phyloP scores from a whole-genome alignment of 1,140 invertebrate genomes.

The Drosophila seguyi region DNA sequence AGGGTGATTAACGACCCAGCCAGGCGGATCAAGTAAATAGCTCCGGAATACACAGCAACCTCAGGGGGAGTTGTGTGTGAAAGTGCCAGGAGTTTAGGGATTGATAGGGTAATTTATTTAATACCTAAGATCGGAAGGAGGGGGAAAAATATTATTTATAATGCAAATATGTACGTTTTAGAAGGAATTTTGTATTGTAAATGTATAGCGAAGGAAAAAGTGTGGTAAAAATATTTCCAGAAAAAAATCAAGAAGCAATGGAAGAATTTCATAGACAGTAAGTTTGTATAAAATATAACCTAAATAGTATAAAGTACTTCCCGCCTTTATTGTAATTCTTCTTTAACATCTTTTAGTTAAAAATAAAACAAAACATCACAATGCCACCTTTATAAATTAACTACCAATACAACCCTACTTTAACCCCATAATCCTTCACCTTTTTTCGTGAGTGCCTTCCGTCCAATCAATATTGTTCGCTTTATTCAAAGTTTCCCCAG shows the following conservation, averaged over 20 bases:
- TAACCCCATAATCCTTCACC: conserved; percentile 14
- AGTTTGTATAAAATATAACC: no score
- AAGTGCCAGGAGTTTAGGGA: conserved; percentile 1
- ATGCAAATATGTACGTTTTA: neutral
- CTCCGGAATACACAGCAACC: conserved; percentile 5
- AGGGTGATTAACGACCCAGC: conserved; percentile 57
- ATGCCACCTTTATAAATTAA: neutral
- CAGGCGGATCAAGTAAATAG: conserved; percentile 36
- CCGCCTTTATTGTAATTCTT: no score
- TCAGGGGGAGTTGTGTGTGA: conserved; percentile 13
- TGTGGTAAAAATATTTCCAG: no score
- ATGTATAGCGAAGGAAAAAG: neutral
- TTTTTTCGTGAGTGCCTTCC: neutral
- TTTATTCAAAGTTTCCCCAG: conserved; percentile 6
- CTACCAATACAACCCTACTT: no score
- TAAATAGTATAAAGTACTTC: no score
- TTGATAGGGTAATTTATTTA: conserved; percentile 5
- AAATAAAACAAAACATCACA: neutral
- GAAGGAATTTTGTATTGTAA: neutral
- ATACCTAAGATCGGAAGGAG: neutral
- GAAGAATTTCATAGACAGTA: no score
- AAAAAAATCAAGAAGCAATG: no score
- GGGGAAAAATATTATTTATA: neutral
- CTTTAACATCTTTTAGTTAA: no score
- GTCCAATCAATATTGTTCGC: conserved; percentile 18